phyloP scores from a whole-genome alignment of 53 echinoderm and acorn worm species.

The Mesocentrotus franciscanus region DNA sequence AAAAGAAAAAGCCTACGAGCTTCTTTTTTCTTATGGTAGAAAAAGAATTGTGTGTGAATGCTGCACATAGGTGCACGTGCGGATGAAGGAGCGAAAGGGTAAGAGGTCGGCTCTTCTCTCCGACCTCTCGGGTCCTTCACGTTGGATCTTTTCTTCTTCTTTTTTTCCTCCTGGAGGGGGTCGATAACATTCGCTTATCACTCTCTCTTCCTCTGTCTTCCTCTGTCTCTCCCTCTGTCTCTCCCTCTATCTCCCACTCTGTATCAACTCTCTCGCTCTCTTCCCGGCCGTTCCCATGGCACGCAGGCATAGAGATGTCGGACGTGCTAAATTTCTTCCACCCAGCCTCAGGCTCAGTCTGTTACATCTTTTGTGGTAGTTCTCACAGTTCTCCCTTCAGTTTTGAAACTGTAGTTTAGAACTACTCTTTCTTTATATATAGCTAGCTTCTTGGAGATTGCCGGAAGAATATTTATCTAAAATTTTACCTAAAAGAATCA shows the following conservation, averaged over 20 bases:
- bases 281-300: neutral
- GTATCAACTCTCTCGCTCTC: neutral
- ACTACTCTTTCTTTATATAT: no score
- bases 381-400: neutral
- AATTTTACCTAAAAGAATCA: no score
- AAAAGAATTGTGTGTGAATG: neutral
- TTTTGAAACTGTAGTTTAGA: neutral
- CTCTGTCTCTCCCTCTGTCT: neutral
- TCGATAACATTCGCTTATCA: neutral
- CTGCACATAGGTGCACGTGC: slow-evolving; percentile 34
- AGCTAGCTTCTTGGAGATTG: no score
- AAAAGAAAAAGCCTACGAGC: neutral
- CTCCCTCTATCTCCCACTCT: neutral
- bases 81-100: slow-evolving; percentile 21
- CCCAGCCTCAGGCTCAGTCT: neutral
- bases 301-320: neutral
- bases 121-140: neutral
- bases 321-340: neutral
- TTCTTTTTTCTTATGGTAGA: neutral
- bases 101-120: slow-evolving; percentile 21
- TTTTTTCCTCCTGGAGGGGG: neutral
- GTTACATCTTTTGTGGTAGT: neutral
- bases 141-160: neutral
- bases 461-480: no score
- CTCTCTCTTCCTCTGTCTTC: slow-evolving; percentile 19